These are phyloP conservation scores for Momotus momota DNA, from an alignment of 2,797 vertebrate species.

Conservation along the genomic window DNA sequence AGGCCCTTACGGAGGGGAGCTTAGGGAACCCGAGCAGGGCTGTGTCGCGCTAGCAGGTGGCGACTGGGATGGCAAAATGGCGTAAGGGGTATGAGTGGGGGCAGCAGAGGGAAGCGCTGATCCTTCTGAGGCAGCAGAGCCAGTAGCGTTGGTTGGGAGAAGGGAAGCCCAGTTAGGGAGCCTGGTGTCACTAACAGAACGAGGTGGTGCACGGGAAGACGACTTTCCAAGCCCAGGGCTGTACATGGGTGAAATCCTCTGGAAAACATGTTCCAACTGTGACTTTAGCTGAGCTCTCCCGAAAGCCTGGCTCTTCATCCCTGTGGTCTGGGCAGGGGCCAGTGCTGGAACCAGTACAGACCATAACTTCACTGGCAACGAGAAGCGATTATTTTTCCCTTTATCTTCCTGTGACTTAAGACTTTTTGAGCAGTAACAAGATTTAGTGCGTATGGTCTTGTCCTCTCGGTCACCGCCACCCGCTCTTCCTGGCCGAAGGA, in stretches of 20 bases:
- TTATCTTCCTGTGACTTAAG: slow-evolving; percentile 28
- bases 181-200: background rate
- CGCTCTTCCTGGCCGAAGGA: slow-evolving; percentile 13
- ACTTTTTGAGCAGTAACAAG: slow-evolving; percentile 1
- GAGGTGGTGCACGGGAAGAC: background rate
- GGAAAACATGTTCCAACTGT: background rate
- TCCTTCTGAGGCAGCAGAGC: background rate
- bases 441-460: background rate
- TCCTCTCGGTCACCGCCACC: slow-evolving; percentile 32
- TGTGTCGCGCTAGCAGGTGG: background rate
- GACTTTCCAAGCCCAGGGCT: background rate
- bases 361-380: slow-evolving; percentile 2
- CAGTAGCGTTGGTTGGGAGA: background rate
- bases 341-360: slow-evolving; percentile 46
- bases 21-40: background rate
- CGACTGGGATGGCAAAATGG: background rate
- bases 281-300: background rate
- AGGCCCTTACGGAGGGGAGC: background rate
- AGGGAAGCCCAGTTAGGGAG: fast-evolving
- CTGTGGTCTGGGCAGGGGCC: slow-evolving; percentile 53
- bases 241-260: background rate
- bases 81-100: background rate
- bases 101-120: background rate
- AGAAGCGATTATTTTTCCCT: slow-evolving; percentile 6
- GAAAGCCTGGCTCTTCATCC: background rate